Evolutionary conservation across 2,888 invertebrate species (phyloP), one percentile per base, ranked within the genome.

Genomic region (Cybosia mesomella): DNA sequence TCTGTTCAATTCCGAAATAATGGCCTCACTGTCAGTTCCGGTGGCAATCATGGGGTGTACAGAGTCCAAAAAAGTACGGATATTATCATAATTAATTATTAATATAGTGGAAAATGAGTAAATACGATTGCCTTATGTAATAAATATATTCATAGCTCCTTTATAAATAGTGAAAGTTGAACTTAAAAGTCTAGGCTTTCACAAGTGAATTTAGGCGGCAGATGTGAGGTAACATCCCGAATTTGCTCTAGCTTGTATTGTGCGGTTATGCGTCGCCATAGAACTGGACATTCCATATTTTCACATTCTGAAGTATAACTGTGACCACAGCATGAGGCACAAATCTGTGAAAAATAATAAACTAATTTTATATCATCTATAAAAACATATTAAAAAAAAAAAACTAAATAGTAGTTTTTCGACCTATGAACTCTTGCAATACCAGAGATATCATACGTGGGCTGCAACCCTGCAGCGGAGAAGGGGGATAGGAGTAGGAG

Each of bases 221-320:
- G 73, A 76, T 92, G 85, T 7, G 79, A 58, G 1, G 89, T 74
- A 22, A 93, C 78, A 11, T 93, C 92, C 15, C 79, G 85, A 4
- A 89, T 81, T 66, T 92, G 88, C 0, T 80, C 71, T 0, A 91
- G 76, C 60, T 90, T 90, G 36, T 88, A 85, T 54, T 76, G 76
- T 0, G 93, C 91, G 0, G 83, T 80, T 15, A 86, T 74, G 10
- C 89, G 83, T 18, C 91, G 86, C 93, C 94, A 95, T 34, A 92
- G 70, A 18, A 90, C 88, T 0, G 93, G 90, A 68, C 95, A 95
- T 71, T 94, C 93, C 0, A 88, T 88, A 74, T 93, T 93, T 49
- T 87, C 87, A 65, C 95, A 95, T 4, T 77, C 70, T 1, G 72
- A 65, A n/a, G 83, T 73, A 9, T 85, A 80, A 1, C 57, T 66